These are phyloP conservation scores for Ceryle rudis DNA, from an alignment of 2,797 vertebrate genomes.

Conservation along the genomic window DNA sequence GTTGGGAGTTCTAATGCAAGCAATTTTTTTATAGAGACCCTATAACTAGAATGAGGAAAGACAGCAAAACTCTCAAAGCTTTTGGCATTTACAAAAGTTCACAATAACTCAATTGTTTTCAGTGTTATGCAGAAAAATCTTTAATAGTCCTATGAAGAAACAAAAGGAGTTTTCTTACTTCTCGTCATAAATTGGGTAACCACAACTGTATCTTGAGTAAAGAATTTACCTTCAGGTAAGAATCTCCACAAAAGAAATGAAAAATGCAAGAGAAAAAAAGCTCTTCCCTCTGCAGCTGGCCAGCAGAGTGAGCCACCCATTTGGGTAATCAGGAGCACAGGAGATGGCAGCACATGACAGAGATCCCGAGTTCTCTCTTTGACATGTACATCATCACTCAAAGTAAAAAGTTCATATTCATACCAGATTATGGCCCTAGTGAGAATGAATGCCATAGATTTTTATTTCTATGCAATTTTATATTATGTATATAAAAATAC, in stretches of 20 bases:
- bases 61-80: background rate
- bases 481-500: background rate
- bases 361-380: background rate
- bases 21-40: background rate
- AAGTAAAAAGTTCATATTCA: background rate
- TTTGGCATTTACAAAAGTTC: background rate
- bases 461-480: background rate
- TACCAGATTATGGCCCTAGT: background rate
- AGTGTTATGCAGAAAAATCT: background rate
- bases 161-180: background rate
- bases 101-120: background rate
- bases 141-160: background rate
- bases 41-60: background rate
- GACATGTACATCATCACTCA: background rate
- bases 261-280: background rate
- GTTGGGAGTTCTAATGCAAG: background rate
- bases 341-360: background rate
- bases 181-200: background rate
- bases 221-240: background rate
- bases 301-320: fast-evolving
- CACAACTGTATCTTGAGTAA: background rate
- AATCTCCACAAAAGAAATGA: background rate
- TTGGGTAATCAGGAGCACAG: background rate
- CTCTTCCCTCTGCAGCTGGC: background rate
- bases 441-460: background rate